phyloP scores from a whole-genome alignment of 2,888 invertebrate genomes.

The Vandiemenella viatica region DNA sequence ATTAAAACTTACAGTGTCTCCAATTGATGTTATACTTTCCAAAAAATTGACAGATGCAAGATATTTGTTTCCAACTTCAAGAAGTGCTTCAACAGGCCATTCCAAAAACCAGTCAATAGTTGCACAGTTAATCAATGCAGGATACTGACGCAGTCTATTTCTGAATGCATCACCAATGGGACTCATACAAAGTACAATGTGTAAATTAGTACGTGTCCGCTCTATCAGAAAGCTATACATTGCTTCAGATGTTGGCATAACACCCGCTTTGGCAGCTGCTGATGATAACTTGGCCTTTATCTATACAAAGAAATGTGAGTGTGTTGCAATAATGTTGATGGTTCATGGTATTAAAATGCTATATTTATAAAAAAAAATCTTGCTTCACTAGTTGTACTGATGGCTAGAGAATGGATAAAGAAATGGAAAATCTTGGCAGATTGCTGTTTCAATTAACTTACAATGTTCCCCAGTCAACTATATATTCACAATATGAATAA shows the following conservation, averaged over 20 bases:
- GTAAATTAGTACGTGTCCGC: constrained; percentile 58
- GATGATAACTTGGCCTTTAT: constrained; percentile 43
- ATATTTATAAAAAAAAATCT: background rate
- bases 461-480: no score
- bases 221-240: constrained; percentile 64
- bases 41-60: constrained; percentile 55
- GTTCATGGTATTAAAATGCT: background rate
- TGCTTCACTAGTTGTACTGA: background rate
- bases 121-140: constrained; percentile 71
- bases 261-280: constrained; percentile 38
- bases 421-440: background rate
- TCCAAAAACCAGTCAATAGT: constrained; percentile 83
- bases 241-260: constrained; percentile 47
- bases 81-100: constrained; percentile 75
- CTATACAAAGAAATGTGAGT: constrained; percentile 30
- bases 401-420: background rate
- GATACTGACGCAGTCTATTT: constrained; percentile 67
- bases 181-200: constrained; percentile 73
- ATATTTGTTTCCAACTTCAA: constrained; percentile 80
- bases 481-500: no score
- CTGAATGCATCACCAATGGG: constrained; percentile 71
- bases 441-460: no score
- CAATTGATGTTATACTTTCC: constrained; percentile 35
- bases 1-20: background rate
- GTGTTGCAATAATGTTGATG: constrained; percentile 6